Base-by-base conservation (phyloP, 2,797 vertebrate genomes). In the Octomys mimax region DNA sequence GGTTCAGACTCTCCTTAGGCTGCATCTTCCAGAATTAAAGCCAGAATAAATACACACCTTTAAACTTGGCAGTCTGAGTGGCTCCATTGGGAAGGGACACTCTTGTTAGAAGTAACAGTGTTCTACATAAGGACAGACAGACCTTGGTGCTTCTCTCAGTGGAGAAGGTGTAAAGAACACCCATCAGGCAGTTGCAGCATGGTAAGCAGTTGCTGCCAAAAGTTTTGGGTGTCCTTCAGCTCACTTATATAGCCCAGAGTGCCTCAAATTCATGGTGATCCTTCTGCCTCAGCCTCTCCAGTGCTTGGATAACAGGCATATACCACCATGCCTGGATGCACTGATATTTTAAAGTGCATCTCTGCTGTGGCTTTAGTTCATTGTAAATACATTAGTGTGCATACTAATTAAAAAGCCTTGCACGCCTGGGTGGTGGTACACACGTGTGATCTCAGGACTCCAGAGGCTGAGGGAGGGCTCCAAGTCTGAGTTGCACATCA, bases 91-190 rank as follows among this genome's bases (percentile, higher is more conserved):
- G 62, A 22, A 61, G 0, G 62, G 49, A 89, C 14, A 33, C 2
- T 64, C 61, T 94, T 94, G 71, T n/a, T 52, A 54, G 80, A 82
- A 92, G 79, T 61, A 68, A 94, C 54, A 64, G 33, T 89, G 92
- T 71, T 86, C 93, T 59, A 81, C 2, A n/a, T 62, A 84, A 96
- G 21, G n/a, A 62, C 26, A 86, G 59, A 62, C 2, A 81, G 59
- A 31, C 36, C 46, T 54, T 54, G 39, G 59, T 87, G 14, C 26
- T 87, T 87, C 64, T 22, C 14, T 22, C 14, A 78, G 1, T 82
- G 28, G 11, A 26, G 26, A 85, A 93, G 49, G 4, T 78, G 77
- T 42, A 49, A 85, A 87, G 86, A 46, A 90, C 66, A 24, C 26
- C 77, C 57, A 7, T 36, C 18, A 52, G 8, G 42, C n/a, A 26